Percentiles rank a stretch among this genome's conserved stretches.
phyloP scores from a whole-genome alignment of 2,888 invertebrate species.

The Invenusta paracnida region DNA sequence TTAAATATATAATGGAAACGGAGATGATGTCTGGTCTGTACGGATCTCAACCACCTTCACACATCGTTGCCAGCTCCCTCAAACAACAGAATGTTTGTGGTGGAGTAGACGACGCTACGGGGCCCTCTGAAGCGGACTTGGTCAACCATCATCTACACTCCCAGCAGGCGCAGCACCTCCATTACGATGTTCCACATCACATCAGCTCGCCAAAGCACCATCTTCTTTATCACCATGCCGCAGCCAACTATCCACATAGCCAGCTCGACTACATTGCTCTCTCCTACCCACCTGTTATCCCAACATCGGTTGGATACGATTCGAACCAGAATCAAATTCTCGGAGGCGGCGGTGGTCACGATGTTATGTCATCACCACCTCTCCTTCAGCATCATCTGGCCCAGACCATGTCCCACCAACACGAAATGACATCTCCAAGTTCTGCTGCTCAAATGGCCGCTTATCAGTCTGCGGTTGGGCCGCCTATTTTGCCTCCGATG shows the following conservation, averaged over 20 bases:
- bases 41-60: slow-evolving; percentile 22
- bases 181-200: not conserved
- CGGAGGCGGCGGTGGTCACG: too few relatives aligned
- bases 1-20: not conserved
- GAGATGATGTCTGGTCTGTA: slow-evolving; percentile 25
- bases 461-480: not conserved
- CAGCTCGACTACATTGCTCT: not conserved
- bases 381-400: not conserved
- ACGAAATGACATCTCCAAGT: not conserved
- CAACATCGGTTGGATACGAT: not conserved
- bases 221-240: not conserved
- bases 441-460: not conserved
- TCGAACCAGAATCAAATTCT: slow-evolving; percentile 6
- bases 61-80: not conserved
- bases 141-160: not conserved
- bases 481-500: not conserved
- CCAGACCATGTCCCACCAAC: not conserved
- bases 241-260: not conserved
- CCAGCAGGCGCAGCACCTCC: not conserved
- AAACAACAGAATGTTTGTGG: too few relatives aligned
- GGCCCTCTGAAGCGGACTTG: not conserved
- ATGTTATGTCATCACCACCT: slow-evolving; percentile 7
- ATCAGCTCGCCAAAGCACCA: slow-evolving; percentile 2
- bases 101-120: not conserved
- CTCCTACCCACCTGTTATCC: not conserved